Conservation (phyloP, 1,140 invertebrate species). For the Pseudomyrmex dendroicus region DNA sequence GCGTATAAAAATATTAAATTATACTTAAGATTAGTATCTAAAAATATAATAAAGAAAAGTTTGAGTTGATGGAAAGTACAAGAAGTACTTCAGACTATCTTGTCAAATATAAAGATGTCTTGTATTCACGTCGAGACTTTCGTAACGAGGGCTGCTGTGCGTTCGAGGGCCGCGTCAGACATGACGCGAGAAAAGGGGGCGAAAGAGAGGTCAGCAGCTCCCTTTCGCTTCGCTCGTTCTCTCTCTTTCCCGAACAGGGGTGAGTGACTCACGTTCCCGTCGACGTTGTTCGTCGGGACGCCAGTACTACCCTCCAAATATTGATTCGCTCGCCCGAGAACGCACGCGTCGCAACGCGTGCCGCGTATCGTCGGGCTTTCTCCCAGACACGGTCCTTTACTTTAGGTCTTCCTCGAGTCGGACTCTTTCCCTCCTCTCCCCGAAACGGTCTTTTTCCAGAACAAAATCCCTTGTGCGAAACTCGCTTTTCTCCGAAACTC, state of each 20-base stretch:
- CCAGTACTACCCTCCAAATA: conserved; percentile 81
- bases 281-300: conserved; percentile 79
- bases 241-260: conserved; percentile 72
- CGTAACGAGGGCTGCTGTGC: conserved; percentile 47
- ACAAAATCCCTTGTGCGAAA: background rate
- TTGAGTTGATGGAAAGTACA: too few species aligned
- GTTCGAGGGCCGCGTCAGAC: conserved; percentile 14
- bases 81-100: too few species aligned
- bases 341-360: conserved; percentile 60
- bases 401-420: conserved; percentile 52
- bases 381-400: conserved; percentile 17
- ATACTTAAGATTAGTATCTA: too few species aligned
- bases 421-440: background rate
- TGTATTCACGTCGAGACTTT: conserved; percentile 14
- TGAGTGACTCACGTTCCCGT: conserved; percentile 84
- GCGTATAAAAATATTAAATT: too few species aligned
- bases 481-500: background rate
- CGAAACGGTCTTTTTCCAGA: conserved; percentile 11
- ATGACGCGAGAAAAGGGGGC: conserved; percentile 52
- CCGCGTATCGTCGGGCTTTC: conserved; percentile 61
- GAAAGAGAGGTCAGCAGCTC: conserved; percentile 67
- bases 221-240: conserved; percentile 53
- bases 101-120: too few species aligned
- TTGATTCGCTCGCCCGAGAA: conserved; percentile 79
- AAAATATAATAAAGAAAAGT: too few species aligned